These are phyloP conservation scores for Zygaena filipendulae DNA, from an alignment of 2,888 invertebrate genomes.

Conservation along the genomic window DNA sequence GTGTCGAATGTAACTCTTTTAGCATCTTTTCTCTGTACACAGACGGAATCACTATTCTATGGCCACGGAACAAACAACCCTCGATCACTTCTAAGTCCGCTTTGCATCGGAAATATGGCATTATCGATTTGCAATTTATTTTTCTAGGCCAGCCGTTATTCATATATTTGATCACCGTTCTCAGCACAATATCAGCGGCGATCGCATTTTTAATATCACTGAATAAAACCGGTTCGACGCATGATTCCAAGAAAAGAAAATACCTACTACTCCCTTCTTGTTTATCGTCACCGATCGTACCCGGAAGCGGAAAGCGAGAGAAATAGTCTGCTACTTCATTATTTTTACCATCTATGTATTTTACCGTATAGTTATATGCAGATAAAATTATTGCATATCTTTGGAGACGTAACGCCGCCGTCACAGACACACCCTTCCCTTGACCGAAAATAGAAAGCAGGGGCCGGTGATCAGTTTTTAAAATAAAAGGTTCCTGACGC, in stretches of 20 bases:
- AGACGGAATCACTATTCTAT: constrained; percentile 12
- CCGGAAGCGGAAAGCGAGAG: constrained; percentile 10
- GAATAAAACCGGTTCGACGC: constrained; percentile 7
- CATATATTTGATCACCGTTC: constrained; percentile 15
- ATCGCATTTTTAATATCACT: constrained; percentile 9
- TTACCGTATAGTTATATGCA: constrained; percentile 14
- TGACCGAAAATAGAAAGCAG: constrained; percentile 9
- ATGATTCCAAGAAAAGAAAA: too few species aligned
- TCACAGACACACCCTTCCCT: constrained; percentile 12
- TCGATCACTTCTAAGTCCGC: constrained; percentile 12
- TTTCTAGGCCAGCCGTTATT: constrained; percentile 16
- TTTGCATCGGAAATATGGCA: constrained; percentile 15
- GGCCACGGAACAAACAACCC: constrained; percentile 14
- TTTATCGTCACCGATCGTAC: too few species aligned
- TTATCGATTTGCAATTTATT: constrained; percentile 9
- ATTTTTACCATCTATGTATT: constrained; percentile 8
- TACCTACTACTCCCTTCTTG: neutral
- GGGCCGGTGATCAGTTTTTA: constrained; percentile 16
- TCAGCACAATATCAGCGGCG: constrained; percentile 6
- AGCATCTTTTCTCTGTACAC: constrained; percentile 8
- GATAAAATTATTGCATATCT: constrained; percentile 15
- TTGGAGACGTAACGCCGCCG: constrained; percentile 12
- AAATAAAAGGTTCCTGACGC: constrained; percentile 11
- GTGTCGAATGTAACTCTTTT: too few species aligned
- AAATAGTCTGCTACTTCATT: constrained; percentile 15